phyloP scores from a whole-genome alignment of 2,888 invertebrate species.

The Ichneumoninae sp. region DNA sequence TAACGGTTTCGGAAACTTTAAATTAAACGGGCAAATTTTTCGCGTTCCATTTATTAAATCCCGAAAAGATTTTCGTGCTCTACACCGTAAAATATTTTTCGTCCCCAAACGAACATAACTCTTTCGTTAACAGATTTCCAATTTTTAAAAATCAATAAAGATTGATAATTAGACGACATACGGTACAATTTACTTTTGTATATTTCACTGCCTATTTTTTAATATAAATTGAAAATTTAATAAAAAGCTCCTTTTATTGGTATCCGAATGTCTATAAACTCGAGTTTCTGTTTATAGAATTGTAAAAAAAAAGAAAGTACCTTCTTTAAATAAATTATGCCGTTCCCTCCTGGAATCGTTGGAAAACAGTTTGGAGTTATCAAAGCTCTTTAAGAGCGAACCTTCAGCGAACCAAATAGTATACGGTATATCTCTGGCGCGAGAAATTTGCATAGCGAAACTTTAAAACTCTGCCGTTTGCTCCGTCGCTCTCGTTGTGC shows the following conservation, averaged over 20 bases:
- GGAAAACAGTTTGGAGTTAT: slow-evolving; percentile 11
- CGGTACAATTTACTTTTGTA: neutral
- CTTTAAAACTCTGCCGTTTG: slow-evolving; percentile 46
- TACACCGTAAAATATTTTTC: too few relatives aligned
- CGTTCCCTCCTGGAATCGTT: neutral
- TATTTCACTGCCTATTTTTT: neutral
- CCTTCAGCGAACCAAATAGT: slow-evolving; percentile 1
- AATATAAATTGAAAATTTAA: neutral
- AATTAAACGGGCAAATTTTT: neutral
- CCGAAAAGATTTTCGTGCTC: too few relatives aligned
- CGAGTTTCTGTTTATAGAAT: neutral
- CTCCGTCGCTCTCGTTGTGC: neutral
- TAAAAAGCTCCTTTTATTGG: neutral
- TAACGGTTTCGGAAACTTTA: neutral
- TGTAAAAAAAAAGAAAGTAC: neutral
- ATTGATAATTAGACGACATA: neutral
- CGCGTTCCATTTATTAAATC: neutral
- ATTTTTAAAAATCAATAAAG: neutral
- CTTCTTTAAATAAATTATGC: neutral
- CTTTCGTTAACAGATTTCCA: neutral
- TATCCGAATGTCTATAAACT: neutral
- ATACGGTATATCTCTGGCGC: slow-evolving; percentile 9
- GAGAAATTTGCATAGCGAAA: slow-evolving; percentile 47
- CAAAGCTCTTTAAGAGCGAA: slow-evolving; percentile 19
- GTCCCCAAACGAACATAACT: neutral